These are phyloP conservation scores for Drosophila orena DNA, from an alignment of 1,140 invertebrate species.

Conservation along the genomic window DNA sequence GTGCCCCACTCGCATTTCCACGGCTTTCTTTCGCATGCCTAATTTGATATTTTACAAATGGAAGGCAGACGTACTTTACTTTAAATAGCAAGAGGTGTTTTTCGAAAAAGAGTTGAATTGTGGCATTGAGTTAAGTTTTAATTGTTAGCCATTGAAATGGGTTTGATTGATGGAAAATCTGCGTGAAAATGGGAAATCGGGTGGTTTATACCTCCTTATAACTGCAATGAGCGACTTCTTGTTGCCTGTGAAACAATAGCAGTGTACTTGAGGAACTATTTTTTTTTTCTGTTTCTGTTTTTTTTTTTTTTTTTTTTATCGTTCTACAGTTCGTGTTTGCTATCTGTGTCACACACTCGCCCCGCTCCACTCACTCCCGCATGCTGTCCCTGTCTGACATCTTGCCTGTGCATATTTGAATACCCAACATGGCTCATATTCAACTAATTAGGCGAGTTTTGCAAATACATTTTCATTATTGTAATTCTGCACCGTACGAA, in stretches of 20 bases:
- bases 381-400: constrained; percentile 30
- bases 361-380: not conserved
- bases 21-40: not conserved
- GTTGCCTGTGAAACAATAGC: constrained; percentile 34
- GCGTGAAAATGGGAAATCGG: not conserved
- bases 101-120: too few relatives aligned
- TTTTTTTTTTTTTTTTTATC: constrained; percentile 17
- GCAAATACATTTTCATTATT: constrained; percentile 84
- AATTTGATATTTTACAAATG: not conserved
- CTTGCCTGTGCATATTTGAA: constrained; percentile 77
- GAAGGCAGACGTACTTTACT: not conserved
- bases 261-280: constrained; percentile 41
- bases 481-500: constrained; percentile 66
- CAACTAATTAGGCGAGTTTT: constrained; percentile 80
- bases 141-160: not conserved
- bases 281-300: constrained; percentile 12
- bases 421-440: constrained; percentile 79
- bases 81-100: not conserved
- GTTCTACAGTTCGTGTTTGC: constrained; percentile 27
- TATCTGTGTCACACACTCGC: constrained; percentile 53
- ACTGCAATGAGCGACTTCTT: constrained; percentile 28
- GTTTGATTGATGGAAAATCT: not conserved
- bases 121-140: not conserved
- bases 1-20: not conserved
- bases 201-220: too few relatives aligned